These are phyloP conservation scores for Zapus hudsonius DNA, from an alignment of 2,113 vertebrate genomes.

Conservation along the genomic window DNA sequence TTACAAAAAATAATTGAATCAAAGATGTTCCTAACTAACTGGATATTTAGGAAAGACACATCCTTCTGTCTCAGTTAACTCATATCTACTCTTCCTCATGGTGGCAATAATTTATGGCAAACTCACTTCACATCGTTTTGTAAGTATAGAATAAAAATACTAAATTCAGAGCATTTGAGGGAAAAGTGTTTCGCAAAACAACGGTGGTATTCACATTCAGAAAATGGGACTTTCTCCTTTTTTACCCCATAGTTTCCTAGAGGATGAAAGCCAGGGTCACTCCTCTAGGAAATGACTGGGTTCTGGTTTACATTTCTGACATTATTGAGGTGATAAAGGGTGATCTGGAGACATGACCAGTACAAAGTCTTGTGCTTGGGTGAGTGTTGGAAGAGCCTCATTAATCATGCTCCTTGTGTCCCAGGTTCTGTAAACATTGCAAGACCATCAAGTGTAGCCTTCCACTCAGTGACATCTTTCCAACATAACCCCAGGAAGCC, in stretches of 20 bases:
- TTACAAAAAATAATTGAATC: background rate
- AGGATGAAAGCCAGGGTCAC: constrained; percentile 56
- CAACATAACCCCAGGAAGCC: constrained; percentile 68
- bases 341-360: constrained; percentile 70
- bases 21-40: background rate
- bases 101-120: constrained; percentile 37
- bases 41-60: background rate
- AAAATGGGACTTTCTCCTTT: constrained; percentile 37
- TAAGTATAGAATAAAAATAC: constrained; percentile 30
- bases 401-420: constrained; percentile 72
- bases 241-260: constrained; percentile 52
- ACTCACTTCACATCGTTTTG: background rate
- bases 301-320: constrained; percentile 72
- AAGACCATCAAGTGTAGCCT: constrained; percentile 43
- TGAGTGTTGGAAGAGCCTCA: constrained; percentile 62
- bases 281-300: constrained; percentile 56
- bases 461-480: constrained; percentile 71
- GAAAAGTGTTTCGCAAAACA: constrained; percentile 25
- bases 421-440: constrained; percentile 71
- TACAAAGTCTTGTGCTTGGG: constrained; percentile 26
- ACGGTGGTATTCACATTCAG: constrained; percentile 34
- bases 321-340: constrained; percentile 60
- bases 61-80: constrained; percentile 12
- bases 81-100: background rate
- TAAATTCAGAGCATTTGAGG: constrained; percentile 20